Base-by-base conservation (phyloP, 2,113 vertebrate species). In the Protobothrops mucrosquamatus region DNA sequence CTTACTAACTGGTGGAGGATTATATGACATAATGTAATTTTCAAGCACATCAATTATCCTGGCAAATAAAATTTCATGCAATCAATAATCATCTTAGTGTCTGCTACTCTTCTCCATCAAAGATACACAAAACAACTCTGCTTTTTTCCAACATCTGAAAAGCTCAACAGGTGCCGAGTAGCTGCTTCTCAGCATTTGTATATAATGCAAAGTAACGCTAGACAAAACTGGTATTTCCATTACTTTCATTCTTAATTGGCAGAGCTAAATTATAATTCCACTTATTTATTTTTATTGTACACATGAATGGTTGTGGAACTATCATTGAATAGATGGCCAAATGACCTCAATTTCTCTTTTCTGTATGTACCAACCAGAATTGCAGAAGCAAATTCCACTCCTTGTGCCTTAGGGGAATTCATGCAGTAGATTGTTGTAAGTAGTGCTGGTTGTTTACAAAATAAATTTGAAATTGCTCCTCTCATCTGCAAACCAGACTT, bases 1-100 rank as follows among this genome's bases (percentile, higher is more conserved):
- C 90, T 54, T 48, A 4, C 85, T 93, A 93, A 95, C 89, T 87
- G 15, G 93, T 89, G 59, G 34, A 3, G 56, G 61, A 57, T 2
- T 9, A 48, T 1, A 81, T 81, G 15, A 39, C 85, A 93, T 92
- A 95, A 59, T 88, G 57, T 61, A 92, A 88, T 90, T 94, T 93
- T 89, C 86, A 93, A 93, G 94, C n/a, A 87, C 87, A 89, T 92
- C 91, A 74, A 55, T 94, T 90, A 88, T 0, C 48, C 61, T 0
- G 29, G 74, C 89, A 20, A 8, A 24, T 29, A 23, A 9, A 34
- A 85, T 1, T 8, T 48, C 6, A 2, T 0, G 18, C 89, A 86
- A 85, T 48, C 29, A 69, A 51, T 92, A 14, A 10, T 87, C 64
- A 93, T 51, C 26, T 34, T 93, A 93, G 64, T 54, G 91, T 94